These are phyloP conservation scores for Sepioteuthis lessoniana DNA, from an alignment of 2,888 invertebrate genomes.

Conservation along the genomic window DNA sequence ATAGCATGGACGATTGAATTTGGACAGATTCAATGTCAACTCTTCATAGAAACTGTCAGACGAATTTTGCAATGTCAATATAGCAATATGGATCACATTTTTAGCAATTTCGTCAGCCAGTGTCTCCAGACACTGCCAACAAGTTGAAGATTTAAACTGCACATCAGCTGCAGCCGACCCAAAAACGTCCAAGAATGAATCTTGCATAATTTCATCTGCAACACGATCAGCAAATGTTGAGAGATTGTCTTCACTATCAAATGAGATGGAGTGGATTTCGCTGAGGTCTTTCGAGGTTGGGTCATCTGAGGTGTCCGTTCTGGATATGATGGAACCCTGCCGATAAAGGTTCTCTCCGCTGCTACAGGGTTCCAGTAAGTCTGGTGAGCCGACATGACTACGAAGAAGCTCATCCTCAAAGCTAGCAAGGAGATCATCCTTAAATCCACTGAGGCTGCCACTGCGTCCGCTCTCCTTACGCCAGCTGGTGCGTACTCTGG, in stretches of 20 bases:
- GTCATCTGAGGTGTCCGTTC: conserved; percentile 52
- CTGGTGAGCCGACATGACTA: conserved; percentile 38
- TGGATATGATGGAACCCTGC: conserved; percentile 50
- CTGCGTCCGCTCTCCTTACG: conserved; percentile 61
- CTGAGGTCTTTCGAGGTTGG: conserved; percentile 41
- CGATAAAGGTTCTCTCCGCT: conserved; percentile 34
- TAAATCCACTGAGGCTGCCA: conserved; percentile 65
- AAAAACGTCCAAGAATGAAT: conserved; percentile 54
- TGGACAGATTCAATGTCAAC: background rate
- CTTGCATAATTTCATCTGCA: conserved; percentile 57
- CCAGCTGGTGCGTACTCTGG: conserved; percentile 58
- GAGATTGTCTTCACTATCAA: conserved; percentile 51
- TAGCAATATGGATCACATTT: conserved; percentile 46
- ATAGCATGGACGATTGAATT: conserved; percentile 34
- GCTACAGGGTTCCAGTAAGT: background rate
- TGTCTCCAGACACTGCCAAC: conserved; percentile 34
- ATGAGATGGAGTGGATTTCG: conserved; percentile 43
- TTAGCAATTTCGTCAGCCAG: conserved; percentile 49
- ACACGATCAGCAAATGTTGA: conserved; percentile 58
- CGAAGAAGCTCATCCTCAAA: conserved; percentile 66
- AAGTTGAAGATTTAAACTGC: conserved; percentile 24
- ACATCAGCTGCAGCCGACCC: background rate
- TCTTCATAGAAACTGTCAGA: conserved; percentile 35
- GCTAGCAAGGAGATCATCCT: conserved; percentile 63
- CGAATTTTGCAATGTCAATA: conserved; percentile 43